Conservation (phyloP, 2,113 vertebrate species). For the Lycaon pictus region DNA sequence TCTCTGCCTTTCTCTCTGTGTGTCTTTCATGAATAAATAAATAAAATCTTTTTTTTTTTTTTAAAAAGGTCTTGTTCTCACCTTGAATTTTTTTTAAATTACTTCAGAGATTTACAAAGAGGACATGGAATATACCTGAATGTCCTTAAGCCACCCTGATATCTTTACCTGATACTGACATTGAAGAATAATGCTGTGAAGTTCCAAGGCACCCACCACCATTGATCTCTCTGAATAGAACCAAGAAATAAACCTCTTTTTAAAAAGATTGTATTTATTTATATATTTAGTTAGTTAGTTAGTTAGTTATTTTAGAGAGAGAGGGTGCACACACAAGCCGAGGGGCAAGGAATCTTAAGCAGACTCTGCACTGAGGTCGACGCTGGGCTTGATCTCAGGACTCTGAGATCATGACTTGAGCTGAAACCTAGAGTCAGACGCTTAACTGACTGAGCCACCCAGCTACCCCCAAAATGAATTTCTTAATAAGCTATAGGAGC, state of each 20-base stretch:
- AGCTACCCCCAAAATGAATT: not conserved
- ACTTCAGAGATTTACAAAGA: not conserved
- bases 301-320: not conserved
- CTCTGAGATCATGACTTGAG: not conserved
- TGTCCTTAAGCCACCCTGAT: not conserved
- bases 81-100: not conserved
- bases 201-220: not conserved
- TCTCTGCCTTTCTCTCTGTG: too few relatives aligned
- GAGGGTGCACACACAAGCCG: not conserved
- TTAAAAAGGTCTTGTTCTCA: not conserved
- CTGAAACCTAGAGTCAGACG: not conserved
- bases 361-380: too few relatives aligned
- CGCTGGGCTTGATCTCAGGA: not conserved
- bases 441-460: not conserved
- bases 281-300: not conserved
- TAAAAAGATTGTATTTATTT: not conserved
- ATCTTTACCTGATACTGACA: not conserved
- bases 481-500: not conserved
- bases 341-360: too few relatives aligned
- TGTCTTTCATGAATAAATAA: too few relatives aligned
- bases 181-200: not conserved
- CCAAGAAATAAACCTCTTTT: not conserved
- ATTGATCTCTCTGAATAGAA: not conserved
- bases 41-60: too few relatives aligned
- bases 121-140: not conserved